Evolutionary conservation across 1,140 invertebrate species (phyloP).

Genomic region (Aphaenogaster ashmeadi): DNA sequence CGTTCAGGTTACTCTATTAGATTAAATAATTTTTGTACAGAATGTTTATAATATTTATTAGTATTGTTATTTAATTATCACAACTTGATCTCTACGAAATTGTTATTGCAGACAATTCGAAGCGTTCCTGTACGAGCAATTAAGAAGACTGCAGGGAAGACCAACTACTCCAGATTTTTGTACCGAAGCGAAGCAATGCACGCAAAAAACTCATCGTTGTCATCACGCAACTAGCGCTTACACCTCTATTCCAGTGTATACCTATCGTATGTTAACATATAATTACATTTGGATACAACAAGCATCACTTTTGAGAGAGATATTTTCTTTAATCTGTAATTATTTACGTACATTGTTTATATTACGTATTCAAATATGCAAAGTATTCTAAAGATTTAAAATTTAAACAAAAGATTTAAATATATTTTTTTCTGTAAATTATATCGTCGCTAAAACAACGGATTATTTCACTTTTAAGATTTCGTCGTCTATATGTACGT

Average conservation of each 20-base stretch:
- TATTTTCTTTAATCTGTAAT: not conserved
- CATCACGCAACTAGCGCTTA: constrained; percentile 96
- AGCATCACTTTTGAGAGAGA: not conserved
- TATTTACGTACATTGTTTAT: not conserved
- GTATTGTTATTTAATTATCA: not conserved
- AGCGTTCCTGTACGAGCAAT: constrained; percentile 96
- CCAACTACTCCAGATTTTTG: constrained; percentile 88
- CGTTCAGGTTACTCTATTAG: constrained; percentile 81
- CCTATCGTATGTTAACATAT: constrained; percentile 82
- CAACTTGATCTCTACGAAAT: constrained; percentile 22
- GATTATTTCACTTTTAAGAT: constrained; percentile 21
- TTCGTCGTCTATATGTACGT: constrained; percentile 41
- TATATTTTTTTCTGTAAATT: not conserved
- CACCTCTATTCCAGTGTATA: constrained; percentile 92
- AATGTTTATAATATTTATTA: not conserved
- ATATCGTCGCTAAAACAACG: not conserved
- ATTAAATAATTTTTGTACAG: constrained; percentile 20
- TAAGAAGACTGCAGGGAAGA: constrained; percentile 92
- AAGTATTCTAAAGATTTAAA: constrained; percentile 11
- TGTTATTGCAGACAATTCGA: constrained; percentile 92
- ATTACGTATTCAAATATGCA: not conserved
- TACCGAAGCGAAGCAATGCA: constrained; percentile 90
- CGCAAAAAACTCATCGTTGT: constrained; percentile 94
- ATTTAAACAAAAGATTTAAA: not conserved
- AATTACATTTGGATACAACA: not conserved